Evolutionary conservation across 2,797 vertebrate species (phyloP).

Genomic region (Geotrypetes seraphini): DNA sequence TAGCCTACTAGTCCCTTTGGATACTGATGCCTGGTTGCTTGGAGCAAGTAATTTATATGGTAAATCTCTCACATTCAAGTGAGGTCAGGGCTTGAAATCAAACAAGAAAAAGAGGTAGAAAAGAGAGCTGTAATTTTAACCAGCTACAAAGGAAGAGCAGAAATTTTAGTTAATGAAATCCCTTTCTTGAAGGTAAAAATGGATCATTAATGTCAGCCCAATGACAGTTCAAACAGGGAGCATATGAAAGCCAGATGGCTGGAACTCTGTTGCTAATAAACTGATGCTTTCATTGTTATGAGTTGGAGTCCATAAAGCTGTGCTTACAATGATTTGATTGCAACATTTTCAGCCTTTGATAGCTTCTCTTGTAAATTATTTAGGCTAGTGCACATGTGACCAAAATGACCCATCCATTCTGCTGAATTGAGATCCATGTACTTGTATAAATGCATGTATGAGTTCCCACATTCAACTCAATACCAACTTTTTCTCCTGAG

Average conservation of each 20-base stretch:
- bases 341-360: conserved; percentile 36
- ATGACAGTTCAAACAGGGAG: conserved; percentile 29
- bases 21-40: too few relatives aligned
- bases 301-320: conserved; percentile 47
- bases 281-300: conserved; percentile 54
- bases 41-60: too few relatives aligned
- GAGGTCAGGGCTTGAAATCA: conserved; percentile 9
- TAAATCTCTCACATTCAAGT: too few relatives aligned
- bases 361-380: conserved; percentile 40
- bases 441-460: too few relatives aligned
- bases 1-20: too few relatives aligned
- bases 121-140: conserved; percentile 21
- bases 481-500: too few relatives aligned
- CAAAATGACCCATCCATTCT: too few relatives aligned
- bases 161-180: conserved; percentile 37
- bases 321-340: conserved; percentile 40
- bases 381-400: conserved; percentile 18
- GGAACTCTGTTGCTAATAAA: conserved; percentile 51
- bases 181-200: conserved; percentile 45
- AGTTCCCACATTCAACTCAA: too few relatives aligned
- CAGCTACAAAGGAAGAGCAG: conserved; percentile 29
- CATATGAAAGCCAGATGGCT: conserved; percentile 62
- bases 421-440: too few relatives aligned
- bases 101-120: background rate
- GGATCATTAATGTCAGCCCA: conserved; percentile 42